Conservation (phyloP, 2,888 invertebrate species). For the Resseliella maxima region DNA sequence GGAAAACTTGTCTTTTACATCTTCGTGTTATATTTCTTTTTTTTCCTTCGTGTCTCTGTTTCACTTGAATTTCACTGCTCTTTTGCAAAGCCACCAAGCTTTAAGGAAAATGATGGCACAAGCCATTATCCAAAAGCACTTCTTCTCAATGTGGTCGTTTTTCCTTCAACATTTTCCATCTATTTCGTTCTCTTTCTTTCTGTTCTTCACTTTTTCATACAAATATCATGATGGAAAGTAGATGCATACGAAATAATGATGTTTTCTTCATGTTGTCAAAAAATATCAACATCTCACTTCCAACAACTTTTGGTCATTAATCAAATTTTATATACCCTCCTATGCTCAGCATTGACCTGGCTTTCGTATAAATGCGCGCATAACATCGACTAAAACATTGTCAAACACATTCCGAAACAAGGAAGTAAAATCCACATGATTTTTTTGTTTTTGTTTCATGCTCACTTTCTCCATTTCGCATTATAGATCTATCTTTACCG, state of each 20-base stretch:
- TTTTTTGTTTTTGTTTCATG: neutral
- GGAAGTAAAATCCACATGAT: neutral
- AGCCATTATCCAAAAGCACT: constrained; percentile 11
- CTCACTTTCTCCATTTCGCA: no score
- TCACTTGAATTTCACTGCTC: neutral
- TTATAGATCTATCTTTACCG: no score
- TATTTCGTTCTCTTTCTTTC: neutral
- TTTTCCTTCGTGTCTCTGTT: neutral
- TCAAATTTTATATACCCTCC: constrained; percentile 36
- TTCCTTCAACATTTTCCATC: neutral
- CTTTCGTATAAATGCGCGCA: neutral
- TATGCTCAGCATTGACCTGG: neutral
- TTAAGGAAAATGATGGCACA: neutral
- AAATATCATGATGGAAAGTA: neutral
- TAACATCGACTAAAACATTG: neutral
- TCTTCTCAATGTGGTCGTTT: neutral
- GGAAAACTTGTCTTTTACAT: neutral
- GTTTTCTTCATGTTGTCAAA: neutral
- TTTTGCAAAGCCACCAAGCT: constrained; percentile 17
- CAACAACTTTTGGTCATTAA: neutral
- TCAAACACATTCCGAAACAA: neutral
- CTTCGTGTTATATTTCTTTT: neutral
- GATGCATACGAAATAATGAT: constrained; percentile 44
- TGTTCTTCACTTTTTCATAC: neutral
- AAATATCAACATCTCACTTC: constrained; percentile 43